phyloP scores from a whole-genome alignment of 2,797 vertebrate genomes.

The Rousettus madagascariensis region DNA sequence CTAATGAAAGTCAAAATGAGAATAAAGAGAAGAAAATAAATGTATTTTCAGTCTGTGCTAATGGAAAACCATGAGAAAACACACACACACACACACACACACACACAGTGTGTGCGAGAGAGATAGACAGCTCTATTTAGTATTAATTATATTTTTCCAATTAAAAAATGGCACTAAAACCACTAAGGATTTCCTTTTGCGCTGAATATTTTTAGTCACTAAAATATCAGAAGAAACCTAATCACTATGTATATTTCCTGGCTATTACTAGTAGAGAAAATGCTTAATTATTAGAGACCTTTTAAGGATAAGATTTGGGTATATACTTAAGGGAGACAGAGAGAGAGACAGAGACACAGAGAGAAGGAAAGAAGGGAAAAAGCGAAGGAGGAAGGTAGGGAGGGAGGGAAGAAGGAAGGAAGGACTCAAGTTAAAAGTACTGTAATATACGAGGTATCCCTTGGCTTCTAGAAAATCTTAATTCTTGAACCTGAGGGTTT shows the following conservation, averaged over 20 bases:
- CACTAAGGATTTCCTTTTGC: neutral
- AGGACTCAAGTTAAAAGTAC: neutral
- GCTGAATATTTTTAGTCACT: neutral
- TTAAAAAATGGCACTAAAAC: neutral
- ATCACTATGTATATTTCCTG: neutral
- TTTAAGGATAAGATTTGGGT: neutral
- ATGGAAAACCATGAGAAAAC: neutral
- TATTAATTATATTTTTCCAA: neutral
- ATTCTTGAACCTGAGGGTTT: neutral
- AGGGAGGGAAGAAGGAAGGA: neutral
- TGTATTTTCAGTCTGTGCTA: neutral
- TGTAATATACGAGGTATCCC: neutral
- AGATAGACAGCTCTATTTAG: neutral
- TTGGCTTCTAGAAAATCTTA: neutral
- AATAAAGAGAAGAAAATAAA: neutral
- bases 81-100: neutral
- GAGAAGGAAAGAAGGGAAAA: no score
- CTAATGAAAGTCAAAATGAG: neutral
- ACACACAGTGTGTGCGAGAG: no score
- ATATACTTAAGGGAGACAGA: neutral
- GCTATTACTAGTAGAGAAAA: neutral
- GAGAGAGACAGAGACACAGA: no score
- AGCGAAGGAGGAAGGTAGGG: no score
- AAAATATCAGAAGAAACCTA: conserved; percentile 14
- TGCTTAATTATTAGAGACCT: neutral